Base-by-base conservation (phyloP, 2,113 vertebrate genomes). In the Zosterops hypoxanthus region DNA sequence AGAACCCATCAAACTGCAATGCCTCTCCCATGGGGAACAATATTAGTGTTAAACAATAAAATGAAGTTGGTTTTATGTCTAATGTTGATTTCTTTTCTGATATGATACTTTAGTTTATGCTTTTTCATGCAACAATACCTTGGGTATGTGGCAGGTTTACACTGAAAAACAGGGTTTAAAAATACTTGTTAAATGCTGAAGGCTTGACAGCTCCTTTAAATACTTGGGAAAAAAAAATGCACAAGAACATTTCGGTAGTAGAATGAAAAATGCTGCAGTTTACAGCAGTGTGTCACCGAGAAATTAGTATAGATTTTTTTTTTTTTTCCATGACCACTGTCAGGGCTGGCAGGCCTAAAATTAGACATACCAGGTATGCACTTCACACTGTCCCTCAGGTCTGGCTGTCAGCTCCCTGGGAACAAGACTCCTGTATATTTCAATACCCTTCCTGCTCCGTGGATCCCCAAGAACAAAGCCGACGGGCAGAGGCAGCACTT, bases 271-370 rank as follows among this genome's bases (percentile, higher is more conserved):
- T 29, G 75, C 83, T 91, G 88, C 94, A 82, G 94, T 95, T 96
- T 93, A 95, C 80, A 88, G 92, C 88, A 90, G 57, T 84, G 39
- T 92, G 95, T 94, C 93, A 91, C 88, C 0, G 12, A 96, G 95
- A 95, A 97, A 96, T 93, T 96, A 96, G 95, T 97, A 97, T 96
- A 96, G 96, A 97, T 97, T 97, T 97, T 94, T 93, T 75, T 93
- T 75, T 61, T 68, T 97, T 96, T 97, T 92, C 90, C 87, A 92
- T 72, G 95, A 94, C 88, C 72, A 95, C 90, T 95, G 97, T 91
- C 95, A 96, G 83, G 79, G 86, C 87, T 97, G 96, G 95, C 94
- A 97, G 95, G 92, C 93, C 96, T 97, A 97, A 96, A 97, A 97
- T 97, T 96, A 97, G 93, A 95, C 94, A 65, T 91, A 94, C 94